Evolutionary conservation across 2,797 vertebrate genomes (phyloP).

Genomic region (Diplodus sargus): DNA sequence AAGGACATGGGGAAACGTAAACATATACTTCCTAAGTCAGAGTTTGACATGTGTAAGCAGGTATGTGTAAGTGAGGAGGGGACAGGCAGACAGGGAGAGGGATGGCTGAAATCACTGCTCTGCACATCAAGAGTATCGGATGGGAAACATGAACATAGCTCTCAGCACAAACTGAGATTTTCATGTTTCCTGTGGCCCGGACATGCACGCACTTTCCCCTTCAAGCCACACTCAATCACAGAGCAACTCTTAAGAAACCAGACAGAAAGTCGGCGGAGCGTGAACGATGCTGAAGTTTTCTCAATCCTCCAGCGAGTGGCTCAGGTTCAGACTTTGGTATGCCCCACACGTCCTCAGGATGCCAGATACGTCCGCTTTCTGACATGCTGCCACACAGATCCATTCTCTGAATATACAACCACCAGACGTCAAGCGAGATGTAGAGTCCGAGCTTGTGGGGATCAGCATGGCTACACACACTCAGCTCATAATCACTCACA

Average conservation of each 20-base stretch:
- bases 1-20: conserved; percentile 24
- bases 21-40: conserved; percentile 51
- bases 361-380: conserved; percentile 61
- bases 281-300: conserved; percentile 66
- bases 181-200: conserved; percentile 74
- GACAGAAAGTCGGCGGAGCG: conserved; percentile 65
- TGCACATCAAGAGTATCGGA: conserved; percentile 77
- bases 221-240: conserved; percentile 69
- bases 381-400: conserved; percentile 55
- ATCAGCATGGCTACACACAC: conserved; percentile 30
- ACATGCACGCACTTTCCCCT: conserved; percentile 43
- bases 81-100: conserved; percentile 43
- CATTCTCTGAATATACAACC: conserved; percentile 65
- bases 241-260: conserved; percentile 62
- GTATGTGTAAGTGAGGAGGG: conserved; percentile 44
- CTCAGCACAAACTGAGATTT: conserved; percentile 69
- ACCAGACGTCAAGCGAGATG: conserved; percentile 30
- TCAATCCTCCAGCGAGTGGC: conserved; percentile 67
- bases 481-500: conserved; percentile 35
- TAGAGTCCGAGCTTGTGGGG: conserved; percentile 1
- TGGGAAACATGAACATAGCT: conserved; percentile 71
- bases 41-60: conserved; percentile 45
- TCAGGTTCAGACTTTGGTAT: conserved; percentile 61
- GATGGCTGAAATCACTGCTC: conserved; percentile 51
- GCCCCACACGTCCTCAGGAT: conserved; percentile 49